phyloP scores from a whole-genome alignment of 2,888 invertebrate species.

The Galeopsomyia nigrocyanea region DNA sequence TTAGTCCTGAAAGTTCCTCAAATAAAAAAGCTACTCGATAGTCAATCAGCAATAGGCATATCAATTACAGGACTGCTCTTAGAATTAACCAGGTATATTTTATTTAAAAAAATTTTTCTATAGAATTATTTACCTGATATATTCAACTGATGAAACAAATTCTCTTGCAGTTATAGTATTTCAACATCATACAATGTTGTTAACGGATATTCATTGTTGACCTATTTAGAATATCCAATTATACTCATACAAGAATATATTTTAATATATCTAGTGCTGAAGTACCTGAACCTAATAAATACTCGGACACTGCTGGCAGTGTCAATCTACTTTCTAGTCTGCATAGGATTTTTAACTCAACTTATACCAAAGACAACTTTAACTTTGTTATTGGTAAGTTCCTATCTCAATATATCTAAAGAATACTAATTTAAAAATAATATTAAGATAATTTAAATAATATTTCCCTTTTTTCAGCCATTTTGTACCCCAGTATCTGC shows the following conservation, averaged over 20 bases:
- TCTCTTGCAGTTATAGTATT: conserved; percentile 80
- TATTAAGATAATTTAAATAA: not conserved
- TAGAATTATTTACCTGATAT: not conserved
- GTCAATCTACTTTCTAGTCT: conserved; percentile 64
- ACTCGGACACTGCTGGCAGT: conserved; percentile 58
- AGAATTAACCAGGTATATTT: conserved; percentile 78
- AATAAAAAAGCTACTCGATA: conserved; percentile 77
- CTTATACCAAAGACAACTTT: conserved; percentile 70
- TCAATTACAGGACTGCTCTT: conserved; percentile 76
- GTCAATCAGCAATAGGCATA: conserved; percentile 79
- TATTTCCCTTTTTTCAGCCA: conserved; percentile 45
- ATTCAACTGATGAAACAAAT: not conserved
- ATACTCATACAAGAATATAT: conserved; percentile 82
- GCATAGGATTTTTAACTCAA: conserved; percentile 67
- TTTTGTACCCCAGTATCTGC: conserved; percentile 83
- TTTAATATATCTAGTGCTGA: conserved; percentile 79
- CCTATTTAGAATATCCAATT: conserved; percentile 88
- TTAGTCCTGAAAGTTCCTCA: conserved; percentile 87
- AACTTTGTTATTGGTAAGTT: conserved; percentile 77
- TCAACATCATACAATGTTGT: conserved; percentile 85
- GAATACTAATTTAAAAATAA: not conserved
- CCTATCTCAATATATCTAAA: not conserved
- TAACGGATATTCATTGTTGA: conserved; percentile 80
- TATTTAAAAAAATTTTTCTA: conserved; percentile 7
- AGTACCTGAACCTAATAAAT: conserved; percentile 75